Base-by-base conservation (phyloP, 2,888 invertebrate species). In the Ophraella communa region DNA sequence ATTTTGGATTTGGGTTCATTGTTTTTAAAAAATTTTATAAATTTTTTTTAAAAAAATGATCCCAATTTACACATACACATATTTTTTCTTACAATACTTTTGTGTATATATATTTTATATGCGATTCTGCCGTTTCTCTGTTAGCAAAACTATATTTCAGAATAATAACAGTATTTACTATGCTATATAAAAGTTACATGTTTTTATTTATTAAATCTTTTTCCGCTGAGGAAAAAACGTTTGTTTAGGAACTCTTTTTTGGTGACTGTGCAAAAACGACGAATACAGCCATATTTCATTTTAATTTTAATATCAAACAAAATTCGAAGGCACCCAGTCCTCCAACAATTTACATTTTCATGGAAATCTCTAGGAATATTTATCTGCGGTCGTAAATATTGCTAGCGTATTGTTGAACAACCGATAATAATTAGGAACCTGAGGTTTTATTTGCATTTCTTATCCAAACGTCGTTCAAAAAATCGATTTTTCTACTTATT, bases 311-410 rank as follows among this genome's bases (percentile, higher is more conserved):
- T n/a, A n/a, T 70, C 51, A 20, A 65, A 62, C 65, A 61, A 66
- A 68, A 67, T 66, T 68, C 77, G 80, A 83, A 83, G 83, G 83
- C 83, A 83, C 83, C 82, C 81, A 81, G 82, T 79, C 79, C 82
- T 82, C 80, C 83, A 83, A 83, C 83, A 83, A 82, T 80, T 54
- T 33, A 78, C 69, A 67, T 74, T 76, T 71, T 66, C 69, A 69
- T 39, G 10, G 10, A 1, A 14, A 45, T 45, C n/a, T n/a, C n/a
- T n/a, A n/a, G n/a, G n/a, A n/a, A n/a, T n/a, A n/a, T n/a, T n/a
- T n/a, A n/a, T n/a, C n/a, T n/a, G n/a, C n/a, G n/a, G 2, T 10
- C 30, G 30, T 69, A 59, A 65, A 65, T 61, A 69, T 66, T 58
- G 70, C 71, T 58, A 69, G 73, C 70, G 21, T 77, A 80, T 81